phyloP scores from a whole-genome alignment of 2,797 vertebrate genomes.

The Caiman crocodilus region DNA sequence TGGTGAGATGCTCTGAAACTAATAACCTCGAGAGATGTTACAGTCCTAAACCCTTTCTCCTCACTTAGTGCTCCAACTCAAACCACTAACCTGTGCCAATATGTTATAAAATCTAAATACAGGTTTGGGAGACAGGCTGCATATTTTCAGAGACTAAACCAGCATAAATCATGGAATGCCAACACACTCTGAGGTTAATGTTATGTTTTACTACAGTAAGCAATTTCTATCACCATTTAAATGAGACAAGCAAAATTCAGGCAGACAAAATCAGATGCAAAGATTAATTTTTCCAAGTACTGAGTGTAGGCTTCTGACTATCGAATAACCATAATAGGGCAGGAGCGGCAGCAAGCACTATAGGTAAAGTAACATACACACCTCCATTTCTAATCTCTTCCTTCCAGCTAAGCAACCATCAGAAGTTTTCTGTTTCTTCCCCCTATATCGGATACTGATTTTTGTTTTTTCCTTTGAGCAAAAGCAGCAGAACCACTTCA shows the following conservation, averaged over 20 bases:
- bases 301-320: constrained; percentile 30
- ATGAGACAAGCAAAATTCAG: constrained; percentile 67
- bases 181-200: constrained; percentile 67
- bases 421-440: constrained; percentile 26
- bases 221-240: constrained; percentile 72
- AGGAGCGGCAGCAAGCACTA: constrained; percentile 5
- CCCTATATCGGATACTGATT: rapidly evolving
- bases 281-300: constrained; percentile 63
- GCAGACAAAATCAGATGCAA: constrained; percentile 56
- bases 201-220: constrained; percentile 74
- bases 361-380: constrained; percentile 41
- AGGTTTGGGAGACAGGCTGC: constrained; percentile 58
- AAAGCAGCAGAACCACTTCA: background rate
- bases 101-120: constrained; percentile 64
- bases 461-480: background rate
- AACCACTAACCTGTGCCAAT: constrained; percentile 39
- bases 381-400: constrained; percentile 1
- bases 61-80: constrained; percentile 1
- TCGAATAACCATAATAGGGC: background rate
- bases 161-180: constrained; percentile 66
- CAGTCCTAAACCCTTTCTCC: constrained; percentile 21
- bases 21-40: constrained; percentile 6
- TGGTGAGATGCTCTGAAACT: constrained; percentile 29
- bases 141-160: constrained; percentile 62
- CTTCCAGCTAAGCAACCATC: background rate